phyloP scores from a whole-genome alignment of 2,888 invertebrate species.

The Caradrina kadenii region DNA sequence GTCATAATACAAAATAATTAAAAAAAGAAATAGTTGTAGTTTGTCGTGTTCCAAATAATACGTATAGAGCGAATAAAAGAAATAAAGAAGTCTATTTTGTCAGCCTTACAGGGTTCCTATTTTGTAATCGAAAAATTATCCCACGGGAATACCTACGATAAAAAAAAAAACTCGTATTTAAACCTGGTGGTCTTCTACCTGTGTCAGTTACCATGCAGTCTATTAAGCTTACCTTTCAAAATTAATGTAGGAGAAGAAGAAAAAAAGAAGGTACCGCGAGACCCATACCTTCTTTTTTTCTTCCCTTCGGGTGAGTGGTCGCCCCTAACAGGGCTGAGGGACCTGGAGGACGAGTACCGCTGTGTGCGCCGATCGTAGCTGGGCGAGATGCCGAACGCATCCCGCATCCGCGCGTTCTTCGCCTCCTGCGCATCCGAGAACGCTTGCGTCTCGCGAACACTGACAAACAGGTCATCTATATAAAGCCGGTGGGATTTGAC shows the following conservation, averaged over 20 bases:
- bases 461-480: conserved; percentile 18
- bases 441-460: conserved; percentile 42
- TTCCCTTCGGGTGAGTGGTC: conserved; percentile 13
- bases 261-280: conserved; percentile 38
- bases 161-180: background rate
- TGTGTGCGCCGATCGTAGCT: conserved; percentile 36
- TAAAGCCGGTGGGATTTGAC: conserved; percentile 21
- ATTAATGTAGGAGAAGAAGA: conserved; percentile 22
- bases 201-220: background rate
- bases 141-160: background rate
- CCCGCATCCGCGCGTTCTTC: conserved; percentile 46
- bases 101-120: background rate
- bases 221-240: conserved; percentile 19
- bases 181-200: background rate
- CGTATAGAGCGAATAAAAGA: background rate
- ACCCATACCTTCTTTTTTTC: conserved; percentile 39
- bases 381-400: conserved; percentile 45
- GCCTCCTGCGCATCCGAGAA: conserved; percentile 45
- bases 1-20: background rate
- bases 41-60: background rate
- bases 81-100: background rate
- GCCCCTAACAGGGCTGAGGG: conserved; percentile 20
- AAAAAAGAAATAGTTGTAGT: background rate
- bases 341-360: conserved; percentile 18
- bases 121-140: background rate